Evolutionary conservation across 2,888 invertebrate genomes (phyloP), one percentile per base, ranked within the genome.

Genomic region (Penaeus monodon): DNA sequence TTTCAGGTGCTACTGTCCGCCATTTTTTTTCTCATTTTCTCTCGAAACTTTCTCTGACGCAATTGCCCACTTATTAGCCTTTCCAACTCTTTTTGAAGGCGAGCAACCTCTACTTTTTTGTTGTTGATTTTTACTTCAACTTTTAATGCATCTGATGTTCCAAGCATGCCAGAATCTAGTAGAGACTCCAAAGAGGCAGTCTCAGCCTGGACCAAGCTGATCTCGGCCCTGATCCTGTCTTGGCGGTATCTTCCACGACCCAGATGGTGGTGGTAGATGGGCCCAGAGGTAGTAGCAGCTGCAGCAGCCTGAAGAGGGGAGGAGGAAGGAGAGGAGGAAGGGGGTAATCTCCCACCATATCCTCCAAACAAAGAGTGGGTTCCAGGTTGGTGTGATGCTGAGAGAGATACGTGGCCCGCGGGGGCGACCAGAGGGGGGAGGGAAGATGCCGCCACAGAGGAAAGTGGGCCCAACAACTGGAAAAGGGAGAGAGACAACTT

Each of bases 21-120:
- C 77, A 82, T 86, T 68, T 82, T 86, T 84, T 81, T 86, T 68
- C 85, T 90, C 73, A 90, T 84, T 83, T 86, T 86, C 70, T 88
- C 88, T 38, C 90, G 74, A 79, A 90, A 90, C 81, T 88, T 90
- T 49, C 88, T 78, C 85, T 90, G 90, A n/a, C 90, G 81, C 77
- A 90, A 70, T 57, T 88, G 88, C 64, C 90, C 90, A 63, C 90
- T 90, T 65, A 90, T 90, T 27, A 90, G 84, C 74, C 90, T 83
- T 57, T 90, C 88, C n/a, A 90, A 74, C 64, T 85, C 90, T 70
- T 88, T 88, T 65, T 88, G 88, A 12, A 89, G 84, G 38, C 83
- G 80, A n/a, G 68, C 84, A 78, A 76, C 78, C 78, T 85, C 82
- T 65, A 57, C 78, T 44, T 83, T 84, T 66, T 88, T 88, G 70